Conservation (phyloP, 2,113 vertebrate species). For the Stercorarius parasiticus region DNA sequence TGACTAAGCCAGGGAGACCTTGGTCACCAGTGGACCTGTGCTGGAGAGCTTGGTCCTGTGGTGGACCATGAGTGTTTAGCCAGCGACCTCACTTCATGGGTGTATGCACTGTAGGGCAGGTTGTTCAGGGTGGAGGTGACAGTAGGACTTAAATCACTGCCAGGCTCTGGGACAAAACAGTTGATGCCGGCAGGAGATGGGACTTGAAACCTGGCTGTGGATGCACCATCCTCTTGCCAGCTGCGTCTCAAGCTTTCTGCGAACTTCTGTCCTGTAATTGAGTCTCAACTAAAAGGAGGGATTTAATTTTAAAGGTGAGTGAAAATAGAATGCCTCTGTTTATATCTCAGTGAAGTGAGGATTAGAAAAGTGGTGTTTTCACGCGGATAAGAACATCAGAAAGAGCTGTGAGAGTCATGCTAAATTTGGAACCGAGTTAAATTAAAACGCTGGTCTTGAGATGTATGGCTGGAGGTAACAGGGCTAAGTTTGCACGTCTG, state of each 20-base stretch:
- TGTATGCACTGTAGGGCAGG: neutral
- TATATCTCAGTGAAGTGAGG: neutral
- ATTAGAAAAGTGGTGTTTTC: neutral
- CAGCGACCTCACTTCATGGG: neutral
- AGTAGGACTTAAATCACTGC: neutral
- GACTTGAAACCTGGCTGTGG: neutral
- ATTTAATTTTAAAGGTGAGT: neutral
- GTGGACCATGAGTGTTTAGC: neutral
- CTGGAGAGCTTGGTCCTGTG: neutral
- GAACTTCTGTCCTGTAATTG: neutral
- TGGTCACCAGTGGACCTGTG: neutral
- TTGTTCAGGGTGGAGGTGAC: neutral
- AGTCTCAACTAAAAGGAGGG: neutral
- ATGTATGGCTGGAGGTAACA: neutral
- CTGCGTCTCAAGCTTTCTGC: neutral
- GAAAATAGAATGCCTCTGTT: neutral
- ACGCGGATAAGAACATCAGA: neutral
- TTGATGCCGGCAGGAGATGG: neutral
- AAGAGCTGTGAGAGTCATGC: neutral
- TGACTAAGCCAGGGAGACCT: neutral
- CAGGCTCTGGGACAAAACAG: neutral
- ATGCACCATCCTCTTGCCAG: neutral
- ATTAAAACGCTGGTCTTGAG: neutral
- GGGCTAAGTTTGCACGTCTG: neutral
- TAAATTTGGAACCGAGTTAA: neutral